Percentiles rank a stretch among this genome's conserved stretches.
phyloP scores from a whole-genome alignment of 1,140 invertebrate species.

The Daktulosphaira vitifoliae region DNA sequence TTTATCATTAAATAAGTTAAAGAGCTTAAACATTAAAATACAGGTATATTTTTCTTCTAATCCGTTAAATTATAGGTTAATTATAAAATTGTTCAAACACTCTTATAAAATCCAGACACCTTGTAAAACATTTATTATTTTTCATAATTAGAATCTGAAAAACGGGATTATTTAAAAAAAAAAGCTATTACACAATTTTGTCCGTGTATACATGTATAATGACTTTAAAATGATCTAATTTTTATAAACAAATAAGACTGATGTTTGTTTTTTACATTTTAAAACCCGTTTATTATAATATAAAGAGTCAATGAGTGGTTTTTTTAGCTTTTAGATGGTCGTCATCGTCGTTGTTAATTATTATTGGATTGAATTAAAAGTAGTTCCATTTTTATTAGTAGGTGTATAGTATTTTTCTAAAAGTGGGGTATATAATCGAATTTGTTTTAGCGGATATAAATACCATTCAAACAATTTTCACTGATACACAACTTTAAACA shows the following conservation, averaged over 20 bases:
- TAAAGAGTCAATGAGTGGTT: slow-evolving; percentile 7
- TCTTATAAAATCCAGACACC: no score
- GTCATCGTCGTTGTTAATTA: not conserved
- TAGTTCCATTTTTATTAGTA: slow-evolving; percentile 27
- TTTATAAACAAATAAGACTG: slow-evolving; percentile 28
- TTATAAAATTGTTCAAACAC: slow-evolving; percentile 3
- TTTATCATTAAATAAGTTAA: not conserved
- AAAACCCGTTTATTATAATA: slow-evolving; percentile 24
- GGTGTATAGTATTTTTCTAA: slow-evolving; percentile 33
- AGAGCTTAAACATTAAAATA: slow-evolving; percentile 24
- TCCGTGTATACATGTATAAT: no score
- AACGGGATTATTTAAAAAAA: no score
- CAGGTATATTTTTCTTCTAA: slow-evolving; percentile 23
- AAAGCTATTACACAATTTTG: no score
- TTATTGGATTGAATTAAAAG: slow-evolving; percentile 12
- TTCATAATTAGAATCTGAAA: no score
- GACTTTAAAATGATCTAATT: no score
- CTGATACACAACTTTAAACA: not conserved
- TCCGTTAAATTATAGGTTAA: slow-evolving; percentile 21
- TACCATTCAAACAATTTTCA: slow-evolving; percentile 6
- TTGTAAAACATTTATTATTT: no score
- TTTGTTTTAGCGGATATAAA: slow-evolving; percentile 17
- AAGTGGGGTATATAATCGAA: slow-evolving; percentile 27
- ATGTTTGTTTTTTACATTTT: slow-evolving; percentile 25
- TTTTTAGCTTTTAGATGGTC: slow-evolving; percentile 19